Evolutionary conservation across 2,113 vertebrate species (phyloP).

Genomic region (Corydoras maculifer): DNA sequence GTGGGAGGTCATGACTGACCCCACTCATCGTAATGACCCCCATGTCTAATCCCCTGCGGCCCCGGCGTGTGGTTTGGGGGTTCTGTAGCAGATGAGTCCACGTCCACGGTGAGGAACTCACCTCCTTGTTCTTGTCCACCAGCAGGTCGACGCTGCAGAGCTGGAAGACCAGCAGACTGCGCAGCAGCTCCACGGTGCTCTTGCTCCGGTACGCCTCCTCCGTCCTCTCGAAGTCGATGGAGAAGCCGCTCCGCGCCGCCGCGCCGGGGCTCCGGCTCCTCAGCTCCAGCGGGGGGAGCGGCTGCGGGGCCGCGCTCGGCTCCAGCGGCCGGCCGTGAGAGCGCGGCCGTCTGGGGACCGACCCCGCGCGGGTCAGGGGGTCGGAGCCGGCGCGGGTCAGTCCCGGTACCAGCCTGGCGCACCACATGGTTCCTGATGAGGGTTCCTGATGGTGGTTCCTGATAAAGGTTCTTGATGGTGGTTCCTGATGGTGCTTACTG

Average conservation of each 20-base stretch:
- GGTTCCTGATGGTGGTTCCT: not conserved
- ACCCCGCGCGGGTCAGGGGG: constrained; percentile 10
- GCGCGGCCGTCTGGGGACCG: constrained; percentile 37
- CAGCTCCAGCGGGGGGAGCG: constrained; percentile 20
- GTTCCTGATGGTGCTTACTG: too few species aligned
- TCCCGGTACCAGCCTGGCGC: constrained; percentile 37
- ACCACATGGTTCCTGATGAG: constrained; percentile 46
- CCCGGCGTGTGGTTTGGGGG: too few species aligned
- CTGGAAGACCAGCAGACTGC: constrained; percentile 68
- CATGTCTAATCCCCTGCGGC: too few species aligned
- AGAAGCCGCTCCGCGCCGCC: constrained; percentile 14
- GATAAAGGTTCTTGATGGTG: too few species aligned
- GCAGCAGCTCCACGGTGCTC: constrained; percentile 66
- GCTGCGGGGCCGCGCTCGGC: constrained; percentile 11
- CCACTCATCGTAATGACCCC: too few species aligned
- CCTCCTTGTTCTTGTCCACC: constrained; percentile 68
- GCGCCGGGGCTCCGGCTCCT: not conserved
- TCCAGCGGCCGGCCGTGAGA: constrained; percentile 39
- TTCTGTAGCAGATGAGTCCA: too few species aligned
- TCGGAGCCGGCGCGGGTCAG: constrained; percentile 38
- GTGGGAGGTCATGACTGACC: too few species aligned
- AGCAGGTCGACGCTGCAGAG: constrained; percentile 63
- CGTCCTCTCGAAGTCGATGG: constrained; percentile 61
- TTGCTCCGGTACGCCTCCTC: constrained; percentile 73
- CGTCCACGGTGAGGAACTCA: constrained; percentile 28